Base-by-base conservation (phyloP, 1,140 invertebrate species). In the Harpegnathos saltator region DNA sequence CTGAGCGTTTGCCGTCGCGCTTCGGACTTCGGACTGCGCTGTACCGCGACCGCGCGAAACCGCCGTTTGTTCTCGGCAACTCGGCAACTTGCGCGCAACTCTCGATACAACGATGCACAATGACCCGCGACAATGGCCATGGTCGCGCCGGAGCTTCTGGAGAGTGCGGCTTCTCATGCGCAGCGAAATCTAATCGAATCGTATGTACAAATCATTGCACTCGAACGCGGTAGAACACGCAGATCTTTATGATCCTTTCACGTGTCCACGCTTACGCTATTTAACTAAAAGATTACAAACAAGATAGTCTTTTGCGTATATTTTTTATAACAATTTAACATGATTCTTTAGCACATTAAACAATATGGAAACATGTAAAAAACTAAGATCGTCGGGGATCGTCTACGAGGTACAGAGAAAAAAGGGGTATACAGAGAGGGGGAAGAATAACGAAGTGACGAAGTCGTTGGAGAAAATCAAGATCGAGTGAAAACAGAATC, bases 1-100 rank as follows among this genome's bases (percentile, higher is more conserved):
- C 50, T 83, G 75, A 75, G 69, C 85, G 74, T 87, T 88, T 88
- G 86, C 80, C 69, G 62, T 84, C 63, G 63, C 80, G 71, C 84
- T 75, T 56, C 62, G 68, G 26, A 66, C 72, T 29, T 22, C 33
- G 33, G 61, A 50, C 58, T 66, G 65, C 48, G 52, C 9, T 38
- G n/a, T n/a, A n/a, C 38, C 38, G 38, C 1, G 58, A 85, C 78
- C 72, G 62, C 58, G 50, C 66, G 56, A 73, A 59, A 74, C 68
- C 50, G 77, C 33, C 63, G 78, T 71, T 72, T 83, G 81, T 83
- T 44, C 56, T 82, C 80, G 38, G 38, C 38, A 84, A 86, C 69
- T 82, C 52, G 11, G 17, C 54, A 71, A 85, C 68, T 82, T 82
- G 52, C 62, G 69, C 68, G 38, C 24, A 56, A 61, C 71, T 56